phyloP scores from a whole-genome alignment of 2,888 invertebrate genomes.

The Ophion slaviceki region DNA sequence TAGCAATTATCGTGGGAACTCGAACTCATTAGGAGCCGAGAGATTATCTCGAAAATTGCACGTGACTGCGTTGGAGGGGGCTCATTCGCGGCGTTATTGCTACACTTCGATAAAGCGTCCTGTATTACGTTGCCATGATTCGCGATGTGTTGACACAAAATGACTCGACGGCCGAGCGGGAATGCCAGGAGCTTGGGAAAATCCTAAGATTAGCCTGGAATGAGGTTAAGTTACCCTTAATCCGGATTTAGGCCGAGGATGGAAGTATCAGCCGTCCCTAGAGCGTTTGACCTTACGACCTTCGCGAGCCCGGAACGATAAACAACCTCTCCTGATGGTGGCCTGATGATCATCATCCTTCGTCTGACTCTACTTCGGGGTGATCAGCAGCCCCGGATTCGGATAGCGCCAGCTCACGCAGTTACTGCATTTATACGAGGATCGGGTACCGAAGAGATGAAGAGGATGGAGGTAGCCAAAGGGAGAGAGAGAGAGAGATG shows the following conservation, averaged over 20 bases:
- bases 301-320: conserved; percentile 14
- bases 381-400: conserved; percentile 52
- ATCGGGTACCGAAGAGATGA: conserved; percentile 58
- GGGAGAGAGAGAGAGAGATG: conserved; percentile 34
- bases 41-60: conserved; percentile 63
- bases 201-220: not conserved
- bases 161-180: not conserved
- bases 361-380: conserved; percentile 20
- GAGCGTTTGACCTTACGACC: not conserved
- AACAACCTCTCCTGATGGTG: not conserved
- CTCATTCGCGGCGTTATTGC: conserved; percentile 46
- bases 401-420: conserved; percentile 55
- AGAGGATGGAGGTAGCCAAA: conserved; percentile 15
- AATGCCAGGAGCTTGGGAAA: not conserved
- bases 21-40: conserved; percentile 62
- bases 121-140: conserved; percentile 20
- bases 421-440: conserved; percentile 67
- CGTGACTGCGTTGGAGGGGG: conserved; percentile 16
- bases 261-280: not conserved
- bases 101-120: conserved; percentile 53
- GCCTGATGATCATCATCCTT: conserved; percentile 17
- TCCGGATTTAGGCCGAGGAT: not conserved
- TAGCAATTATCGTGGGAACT: conserved; percentile 63
- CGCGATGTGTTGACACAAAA: not conserved
- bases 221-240: not conserved